Evolutionary conservation across 2,888 invertebrate genomes (phyloP).

Genomic region (Aporophyla nigra): DNA sequence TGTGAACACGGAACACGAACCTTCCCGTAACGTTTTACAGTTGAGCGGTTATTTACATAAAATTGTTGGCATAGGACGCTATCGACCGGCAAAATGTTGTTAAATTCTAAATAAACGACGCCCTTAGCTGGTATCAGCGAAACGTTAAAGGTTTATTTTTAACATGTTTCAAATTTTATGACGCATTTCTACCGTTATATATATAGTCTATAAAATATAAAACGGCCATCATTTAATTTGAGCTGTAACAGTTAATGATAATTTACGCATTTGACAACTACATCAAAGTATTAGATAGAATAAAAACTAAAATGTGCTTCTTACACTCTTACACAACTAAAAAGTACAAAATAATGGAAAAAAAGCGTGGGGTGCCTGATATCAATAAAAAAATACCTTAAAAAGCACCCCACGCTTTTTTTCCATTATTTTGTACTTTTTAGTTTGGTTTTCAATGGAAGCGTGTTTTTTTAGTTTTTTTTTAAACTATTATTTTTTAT

Average conservation of each 20-base stretch:
- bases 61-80: conserved; percentile 49
- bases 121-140: conserved; percentile 44
- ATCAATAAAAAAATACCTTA: too few species aligned
- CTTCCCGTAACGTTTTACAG: conserved; percentile 49
- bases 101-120: conserved; percentile 47
- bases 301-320: background rate
- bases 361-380: too few species aligned
- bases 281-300: background rate
- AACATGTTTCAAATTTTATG: conserved; percentile 43
- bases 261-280: background rate
- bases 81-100: conserved; percentile 43
- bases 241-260: background rate
- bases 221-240: background rate
- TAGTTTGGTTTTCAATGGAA: too few species aligned
- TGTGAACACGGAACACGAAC: conserved; percentile 45
- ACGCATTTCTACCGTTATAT: conserved; percentile 11
- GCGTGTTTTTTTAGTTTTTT: too few species aligned
- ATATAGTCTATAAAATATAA: conserved; percentile 16
- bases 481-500: too few species aligned
- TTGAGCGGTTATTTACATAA: conserved; percentile 54
- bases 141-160: conserved; percentile 45
- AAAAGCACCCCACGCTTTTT: too few species aligned
- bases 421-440: too few species aligned
- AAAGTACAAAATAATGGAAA: too few species aligned
- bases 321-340: too few species aligned